Evolutionary conservation across 2,797 vertebrate genomes (phyloP), one percentile per base, ranked within the genome.

Genomic region (Pseudochaenichthys georgianus): DNA sequence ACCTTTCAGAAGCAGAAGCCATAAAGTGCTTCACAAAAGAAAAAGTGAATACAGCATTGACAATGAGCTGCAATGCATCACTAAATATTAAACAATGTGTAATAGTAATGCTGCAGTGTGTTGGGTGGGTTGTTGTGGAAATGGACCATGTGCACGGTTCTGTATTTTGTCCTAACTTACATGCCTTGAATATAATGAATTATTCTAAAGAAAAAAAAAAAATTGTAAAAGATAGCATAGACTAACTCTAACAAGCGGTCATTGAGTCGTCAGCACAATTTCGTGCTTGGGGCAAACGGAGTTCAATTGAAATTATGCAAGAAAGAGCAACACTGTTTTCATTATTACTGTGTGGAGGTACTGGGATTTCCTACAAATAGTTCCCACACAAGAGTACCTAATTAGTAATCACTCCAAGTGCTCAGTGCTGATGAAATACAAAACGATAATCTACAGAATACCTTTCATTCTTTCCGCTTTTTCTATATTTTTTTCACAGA

Each of bases 291-390:
- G 86, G 85, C 78, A 81, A 81, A 83, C 78, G 17, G 78, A 78
- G 66, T 80, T 87, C 64, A 64, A 75, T 66, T 79, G 65, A 86
- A 90, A 71, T 92, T 84, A 93, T 89, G 90, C 87, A 93, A 93
- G 82, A 75, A 87, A 77, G 80, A 68, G 83, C 64, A 92, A 92
- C 74, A 69, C 51, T 85, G 70, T 78, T 89, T 86, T 82, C 83
- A 87, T 88, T 86, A 79, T 88, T 74, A 74, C 73, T 79, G 66
- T 81, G 75, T 77, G 61, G 75, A 70, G 51, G 60, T 71, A 41
- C 65, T 79, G 75, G 76, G 80, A 87, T 78, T 84, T 66, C 75
- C 70, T 66, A 42, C 53, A 78, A 80, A 84, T 75, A 72, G 71
- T 69, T 81, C 86, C 70, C 64, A 82, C 72, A 76, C 70, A 86